Conservation (phyloP, 2,888 invertebrate genomes). For the Serripes groenlandicus region DNA sequence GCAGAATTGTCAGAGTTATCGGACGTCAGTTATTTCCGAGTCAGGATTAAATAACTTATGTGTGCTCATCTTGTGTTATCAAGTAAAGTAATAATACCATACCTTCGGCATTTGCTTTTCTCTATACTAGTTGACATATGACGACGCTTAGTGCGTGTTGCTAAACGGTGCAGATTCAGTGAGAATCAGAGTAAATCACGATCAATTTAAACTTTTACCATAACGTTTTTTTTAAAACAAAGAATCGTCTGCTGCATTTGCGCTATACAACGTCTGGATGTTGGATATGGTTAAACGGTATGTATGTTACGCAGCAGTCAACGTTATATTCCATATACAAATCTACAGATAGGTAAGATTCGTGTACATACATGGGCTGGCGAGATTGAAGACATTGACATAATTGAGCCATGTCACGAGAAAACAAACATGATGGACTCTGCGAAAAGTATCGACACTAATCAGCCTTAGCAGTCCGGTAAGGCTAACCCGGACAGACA, state of each 20-base stretch:
- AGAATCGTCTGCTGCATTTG: background rate
- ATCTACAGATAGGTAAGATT: background rate
- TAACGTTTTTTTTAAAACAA: background rate
- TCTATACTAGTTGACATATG: no score
- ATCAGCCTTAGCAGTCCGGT: no score
- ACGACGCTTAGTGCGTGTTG: no score
- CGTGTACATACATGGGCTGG: background rate
- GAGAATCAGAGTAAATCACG: background rate
- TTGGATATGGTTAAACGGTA: background rate
- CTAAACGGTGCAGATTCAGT: no score
- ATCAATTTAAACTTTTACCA: background rate
- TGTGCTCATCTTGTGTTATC: background rate
- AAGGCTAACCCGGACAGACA: no score
- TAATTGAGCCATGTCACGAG: no score
- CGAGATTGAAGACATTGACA: background rate
- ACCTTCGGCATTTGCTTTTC: background rate
- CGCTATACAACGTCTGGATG: background rate
- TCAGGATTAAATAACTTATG: background rate
- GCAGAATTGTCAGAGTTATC: background rate
- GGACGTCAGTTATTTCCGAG: background rate
- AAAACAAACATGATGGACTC: no score
- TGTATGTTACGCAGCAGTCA: background rate
- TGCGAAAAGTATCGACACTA: no score
- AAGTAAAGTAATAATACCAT: background rate
- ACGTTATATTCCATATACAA: background rate